A percentile compares a stretch with the other conserved stretches of the same genome.
Evolutionary conservation across 2,113 vertebrate genomes (phyloP).

Genomic region (Equus quagga): DNA sequence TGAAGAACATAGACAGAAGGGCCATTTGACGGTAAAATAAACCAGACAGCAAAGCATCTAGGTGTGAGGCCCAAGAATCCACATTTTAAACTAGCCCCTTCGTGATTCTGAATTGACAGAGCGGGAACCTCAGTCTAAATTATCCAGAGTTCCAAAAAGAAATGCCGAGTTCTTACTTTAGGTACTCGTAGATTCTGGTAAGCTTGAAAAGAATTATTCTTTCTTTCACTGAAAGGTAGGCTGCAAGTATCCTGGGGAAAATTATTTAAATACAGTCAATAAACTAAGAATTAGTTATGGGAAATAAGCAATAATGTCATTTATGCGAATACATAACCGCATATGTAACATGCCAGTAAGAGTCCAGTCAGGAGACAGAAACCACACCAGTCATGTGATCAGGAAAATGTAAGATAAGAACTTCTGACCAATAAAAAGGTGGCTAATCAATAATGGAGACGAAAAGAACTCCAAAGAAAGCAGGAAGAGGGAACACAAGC

Average conservation of each 20-base stretch:
- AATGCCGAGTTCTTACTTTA: too few relatives aligned
- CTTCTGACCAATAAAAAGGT: neutral
- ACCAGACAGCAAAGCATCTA: neutral
- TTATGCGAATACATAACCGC: neutral
- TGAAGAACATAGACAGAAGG: neutral
- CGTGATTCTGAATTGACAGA: neutral
- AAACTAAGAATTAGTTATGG: neutral
- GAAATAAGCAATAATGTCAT: neutral
- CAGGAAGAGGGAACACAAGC: neutral
- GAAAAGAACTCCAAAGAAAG: neutral
- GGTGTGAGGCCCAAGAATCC: neutral
- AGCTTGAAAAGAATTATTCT: neutral
- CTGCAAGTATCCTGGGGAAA: neutral
- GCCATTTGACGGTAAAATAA: neutral
- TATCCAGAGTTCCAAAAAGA: neutral
- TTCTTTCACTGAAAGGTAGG: neutral
- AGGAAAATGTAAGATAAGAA: neutral
- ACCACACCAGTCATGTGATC: neutral
- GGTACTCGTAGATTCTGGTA: too few relatives aligned
- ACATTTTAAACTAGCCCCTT: neutral
- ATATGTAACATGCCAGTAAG: accelerated
- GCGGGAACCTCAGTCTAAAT: neutral
- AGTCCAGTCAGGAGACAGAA: neutral
- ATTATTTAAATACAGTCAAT: neutral
- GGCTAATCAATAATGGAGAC: neutral